Evolutionary conservation across 2,888 invertebrate species (phyloP), one percentile per base, ranked within the genome.

Genomic region (Acronicta leporina): DNA sequence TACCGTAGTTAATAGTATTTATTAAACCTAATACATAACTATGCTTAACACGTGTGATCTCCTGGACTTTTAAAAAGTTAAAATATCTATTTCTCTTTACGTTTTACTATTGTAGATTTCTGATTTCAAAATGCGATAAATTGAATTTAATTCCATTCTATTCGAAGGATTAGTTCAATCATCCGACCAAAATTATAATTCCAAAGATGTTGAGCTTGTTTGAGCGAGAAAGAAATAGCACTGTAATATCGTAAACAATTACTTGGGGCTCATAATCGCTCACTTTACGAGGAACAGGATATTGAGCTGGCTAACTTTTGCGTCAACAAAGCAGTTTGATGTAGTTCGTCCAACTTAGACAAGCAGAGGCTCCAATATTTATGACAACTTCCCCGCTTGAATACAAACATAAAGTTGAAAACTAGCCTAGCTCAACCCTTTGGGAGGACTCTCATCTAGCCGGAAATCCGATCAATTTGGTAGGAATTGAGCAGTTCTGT

Each of bases 371-470:
- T 81, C 82, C 79, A 83, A 91, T 92, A 92, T 92, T 91, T 92
- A 92, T 91, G 90, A 90, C 89, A 86, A 90, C 84, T 88, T 86
- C 81, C 83, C 79, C 74, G 78, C 80, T 81, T 83, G 84, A 89
- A 89, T 90, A 86, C 88, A 88, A 91, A 91, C 88, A 88, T 87
- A 82, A 87, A 91, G 86, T 90, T 90, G 82, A 83, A 79, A 90
- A 91, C 89, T 87, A 87, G 88, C 89, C 89, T 87, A 86, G 88
- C 89, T 88, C 82, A 86, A 88, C 88, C 90, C 90, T 90, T 88
- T 79, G 83, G 77, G 85, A 81, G 81, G 86, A 82, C 81, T 87
- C 86, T 84, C 84, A 81, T 87, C 85, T 80, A 78, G 80, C 79
- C 84, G 89, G 89, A 89, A 87, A 90, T 90, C 85, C 83, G 82